These are phyloP conservation scores for Hassar affinis DNA, from an alignment of 2,113 vertebrate genomes.

Conservation along the genomic window DNA sequence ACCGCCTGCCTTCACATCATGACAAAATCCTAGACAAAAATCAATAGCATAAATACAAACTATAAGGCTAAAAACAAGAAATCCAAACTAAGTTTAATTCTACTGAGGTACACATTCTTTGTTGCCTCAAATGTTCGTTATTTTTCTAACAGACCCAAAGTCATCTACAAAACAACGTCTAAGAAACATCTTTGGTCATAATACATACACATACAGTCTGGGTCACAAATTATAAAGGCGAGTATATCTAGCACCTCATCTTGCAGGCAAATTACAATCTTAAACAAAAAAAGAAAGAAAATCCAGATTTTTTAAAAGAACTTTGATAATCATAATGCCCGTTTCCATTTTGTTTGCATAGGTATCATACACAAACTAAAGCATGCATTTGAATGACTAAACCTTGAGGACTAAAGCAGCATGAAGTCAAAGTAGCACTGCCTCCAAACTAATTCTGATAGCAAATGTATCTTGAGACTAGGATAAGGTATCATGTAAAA, in stretches of 20 bases:
- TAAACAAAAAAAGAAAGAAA: neutral
- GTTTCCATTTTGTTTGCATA: conserved; percentile 33
- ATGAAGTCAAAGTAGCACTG: neutral
- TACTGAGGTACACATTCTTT: conserved; percentile 50
- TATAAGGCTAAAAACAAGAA: neutral
- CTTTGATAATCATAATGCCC: conserved; percentile 34
- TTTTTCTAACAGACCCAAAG: neutral
- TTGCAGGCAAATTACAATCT: conserved; percentile 32
- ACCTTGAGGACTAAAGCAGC: conserved; percentile 13
- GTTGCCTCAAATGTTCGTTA: conserved; percentile 1
- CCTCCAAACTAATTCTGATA: neutral
- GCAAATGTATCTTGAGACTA: neutral
- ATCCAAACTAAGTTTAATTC: conserved; percentile 25
- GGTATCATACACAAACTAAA: conserved; percentile 16
- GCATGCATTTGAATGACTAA: conserved; percentile 13
- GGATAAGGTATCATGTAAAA: neutral
- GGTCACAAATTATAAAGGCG: conserved; percentile 3
- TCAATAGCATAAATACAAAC: neutral
- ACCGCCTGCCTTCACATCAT: neutral
- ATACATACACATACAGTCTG: conserved; percentile 25
- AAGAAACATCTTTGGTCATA: conserved; percentile 42
- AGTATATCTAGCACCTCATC: conserved; percentile 16
- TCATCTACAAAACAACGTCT: neutral
- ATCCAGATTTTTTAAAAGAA: conserved; percentile 14
- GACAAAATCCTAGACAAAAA: neutral